Base-by-base conservation (phyloP, 2,888 invertebrate genomes). In the Acronicta alni region DNA sequence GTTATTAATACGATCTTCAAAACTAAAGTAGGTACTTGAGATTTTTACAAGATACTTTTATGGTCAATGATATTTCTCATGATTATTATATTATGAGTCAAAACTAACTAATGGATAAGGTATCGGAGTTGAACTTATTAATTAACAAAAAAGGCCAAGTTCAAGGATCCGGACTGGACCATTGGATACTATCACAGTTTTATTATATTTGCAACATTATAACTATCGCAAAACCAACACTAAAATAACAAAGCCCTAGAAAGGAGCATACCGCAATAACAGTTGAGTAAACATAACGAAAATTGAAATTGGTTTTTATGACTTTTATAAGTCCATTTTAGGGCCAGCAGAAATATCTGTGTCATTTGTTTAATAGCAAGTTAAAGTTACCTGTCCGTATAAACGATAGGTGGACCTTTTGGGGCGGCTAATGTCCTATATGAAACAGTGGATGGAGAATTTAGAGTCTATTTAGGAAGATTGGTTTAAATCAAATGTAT, bases 281-380 rank as follows among this genome's bases (percentile, higher is more conserved):
- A 56, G 20, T 37, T 18, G n/a, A 14, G 45, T 52, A 51, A 53
- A 58, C 39, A 57, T 58, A 30, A n/a, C 18, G 37, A 38, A 52
- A 52, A 59, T 65, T 72, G 57, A 49, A 60, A 72, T 67, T 56
- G 41, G 37, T 35, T 44, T 58, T 55, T 67, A 63, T 54, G 47
- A 17, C 23, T 14, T 30, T 63, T 58, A 72, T 55, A 51, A 48
- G 58, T 62, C 49, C 57, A 43, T 58, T 75, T 62, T 14, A 48
- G 45, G 16, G 45, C 35, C 16, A 14, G 37, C 18, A 64, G 57
- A 59, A 63, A 66, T 76, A 74, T 59, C 62, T 44, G 42, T 39
- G 53, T 66, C 74, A 26, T 75, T 75, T 61, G 47, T 47, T 44
- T 66, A 56, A 77, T 77, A 47, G 63, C 44, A 46, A 59, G 69